Percentiles rank a stretch among this genome's conserved stretches.
Conservation (phyloP, 2,113 vertebrate species). For the Hippocampus comes region DNA sequence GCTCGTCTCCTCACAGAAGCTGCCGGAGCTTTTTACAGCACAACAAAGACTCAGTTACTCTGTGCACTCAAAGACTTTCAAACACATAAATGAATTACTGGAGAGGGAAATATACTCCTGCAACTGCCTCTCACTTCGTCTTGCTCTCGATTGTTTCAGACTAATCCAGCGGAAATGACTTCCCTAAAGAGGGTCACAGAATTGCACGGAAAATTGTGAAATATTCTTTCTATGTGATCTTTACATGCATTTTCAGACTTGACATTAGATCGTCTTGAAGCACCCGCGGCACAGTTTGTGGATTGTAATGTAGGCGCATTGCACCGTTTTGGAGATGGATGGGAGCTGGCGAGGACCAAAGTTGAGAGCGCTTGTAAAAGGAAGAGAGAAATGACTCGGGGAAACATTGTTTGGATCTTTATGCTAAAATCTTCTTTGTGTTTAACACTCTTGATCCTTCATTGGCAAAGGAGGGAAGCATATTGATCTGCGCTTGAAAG, state of each 20-base stretch:
- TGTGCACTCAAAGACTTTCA: constrained; percentile 73
- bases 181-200: constrained; percentile 61
- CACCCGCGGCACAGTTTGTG: not conserved
- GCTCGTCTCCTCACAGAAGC: constrained; percentile 73
- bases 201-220: constrained; percentile 38
- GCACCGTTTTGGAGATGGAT: not conserved
- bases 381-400: constrained; percentile 55
- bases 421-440: constrained; percentile 71
- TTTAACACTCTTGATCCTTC: constrained; percentile 73
- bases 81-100: constrained; percentile 80
- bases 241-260: constrained; percentile 3
- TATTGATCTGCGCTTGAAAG: constrained; percentile 74
- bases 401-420: constrained; percentile 75
- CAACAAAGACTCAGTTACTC: constrained; percentile 76
- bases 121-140: constrained; percentile 62
- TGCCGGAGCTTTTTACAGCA: constrained; percentile 69
- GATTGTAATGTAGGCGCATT: not conserved
- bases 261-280: not conserved
- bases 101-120: constrained; percentile 72
- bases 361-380: not conserved
- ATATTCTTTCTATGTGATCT: constrained; percentile 24
- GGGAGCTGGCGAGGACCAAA: not conserved
- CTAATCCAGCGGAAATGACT: constrained; percentile 76
- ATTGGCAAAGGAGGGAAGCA: constrained; percentile 66
- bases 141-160: constrained; percentile 58